Base-by-base conservation (phyloP, 2,888 invertebrate species). In the Epirrhoe tristata region DNA sequence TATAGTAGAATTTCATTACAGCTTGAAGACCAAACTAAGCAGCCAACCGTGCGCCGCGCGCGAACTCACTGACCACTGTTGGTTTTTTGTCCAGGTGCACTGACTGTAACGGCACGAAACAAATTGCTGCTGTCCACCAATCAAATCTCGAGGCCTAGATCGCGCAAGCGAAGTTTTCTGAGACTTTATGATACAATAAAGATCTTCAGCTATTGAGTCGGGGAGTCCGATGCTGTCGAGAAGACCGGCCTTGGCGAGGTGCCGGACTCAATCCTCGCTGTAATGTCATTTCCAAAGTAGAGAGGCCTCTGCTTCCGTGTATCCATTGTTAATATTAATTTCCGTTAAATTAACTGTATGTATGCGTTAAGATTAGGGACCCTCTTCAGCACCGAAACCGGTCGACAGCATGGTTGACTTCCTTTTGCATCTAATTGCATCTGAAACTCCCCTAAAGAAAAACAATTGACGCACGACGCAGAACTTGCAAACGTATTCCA, bases 341-440 rank as follows among this genome's bases (percentile, higher is more conserved):
- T 89, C 85, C 77, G 86, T 93, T 90, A 93, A 93, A 85, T 92
- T 93, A 93, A 93, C 93, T 90, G 90, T 91, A 93, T 93, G 93
- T 93, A 93, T 93, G 93, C 93, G 93, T 92, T 87, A 93, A 93
- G 93, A 93, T 93, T 88, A 93, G 93, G 86, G 90, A 86, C 90
- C 93, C 92, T 93, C 93, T 92, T 93, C 92, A 83, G 82, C 76
- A 87, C 93, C 91, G 88, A 79, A 78, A 81, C 77, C 85, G 93
- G 93, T 89, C 92, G 89, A 81, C 88, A 84, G 90, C 93, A 92
- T 87, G 82, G 80, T 93, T 91, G 93, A 93, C 93, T 92, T 92
- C 93, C 93, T 93, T 93, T 93, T 93, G 85, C 60, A 12, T 10
- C 17, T 55, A 3, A 24, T 24, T 24, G 24, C 24, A 24, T 24